Percentiles rank a stretch among this genome's conserved stretches.
Evolutionary conservation across 1,140 invertebrate genomes (phyloP).

Genomic region (Trichonephila clavata): DNA sequence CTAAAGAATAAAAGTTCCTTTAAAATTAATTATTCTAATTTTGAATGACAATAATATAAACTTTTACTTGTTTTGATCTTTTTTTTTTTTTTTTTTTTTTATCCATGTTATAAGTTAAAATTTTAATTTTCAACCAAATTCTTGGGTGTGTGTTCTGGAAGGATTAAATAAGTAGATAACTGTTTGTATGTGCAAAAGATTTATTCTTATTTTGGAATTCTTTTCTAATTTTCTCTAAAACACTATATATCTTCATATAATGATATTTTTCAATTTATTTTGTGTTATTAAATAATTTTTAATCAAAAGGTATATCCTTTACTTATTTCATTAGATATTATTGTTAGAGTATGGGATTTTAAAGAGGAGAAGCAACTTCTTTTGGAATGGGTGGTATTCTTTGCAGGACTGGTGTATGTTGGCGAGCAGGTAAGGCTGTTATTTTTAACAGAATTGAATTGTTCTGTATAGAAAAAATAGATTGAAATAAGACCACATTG

Average conservation of each 20-base stretch:
- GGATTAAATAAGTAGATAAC: too few relatives aligned
- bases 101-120: too few relatives aligned
- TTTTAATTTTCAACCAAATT: too few relatives aligned
- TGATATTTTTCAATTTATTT: too few relatives aligned
- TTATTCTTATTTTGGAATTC: too few relatives aligned
- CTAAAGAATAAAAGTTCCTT: too few relatives aligned
- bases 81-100: too few relatives aligned
- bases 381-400: slow-evolving; percentile 89
- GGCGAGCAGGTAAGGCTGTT: slow-evolving; percentile 85
- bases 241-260: not conserved
- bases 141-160: too few relatives aligned
- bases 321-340: slow-evolving; percentile 76
- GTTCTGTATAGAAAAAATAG: not conserved
- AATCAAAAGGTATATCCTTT: not conserved
- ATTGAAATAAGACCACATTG: not conserved
- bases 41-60: too few relatives aligned
- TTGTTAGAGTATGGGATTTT: slow-evolving; percentile 83
- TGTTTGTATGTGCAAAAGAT: too few relatives aligned
- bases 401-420: slow-evolving; percentile 90
- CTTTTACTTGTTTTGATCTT: too few relatives aligned
- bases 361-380: slow-evolving; percentile 23
- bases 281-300: not conserved
- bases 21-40: too few relatives aligned
- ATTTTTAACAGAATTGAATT: not conserved
- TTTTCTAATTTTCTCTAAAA: not conserved